phyloP scores from a whole-genome alignment of 2,797 vertebrate species.

The Gallinago nigripennis region DNA sequence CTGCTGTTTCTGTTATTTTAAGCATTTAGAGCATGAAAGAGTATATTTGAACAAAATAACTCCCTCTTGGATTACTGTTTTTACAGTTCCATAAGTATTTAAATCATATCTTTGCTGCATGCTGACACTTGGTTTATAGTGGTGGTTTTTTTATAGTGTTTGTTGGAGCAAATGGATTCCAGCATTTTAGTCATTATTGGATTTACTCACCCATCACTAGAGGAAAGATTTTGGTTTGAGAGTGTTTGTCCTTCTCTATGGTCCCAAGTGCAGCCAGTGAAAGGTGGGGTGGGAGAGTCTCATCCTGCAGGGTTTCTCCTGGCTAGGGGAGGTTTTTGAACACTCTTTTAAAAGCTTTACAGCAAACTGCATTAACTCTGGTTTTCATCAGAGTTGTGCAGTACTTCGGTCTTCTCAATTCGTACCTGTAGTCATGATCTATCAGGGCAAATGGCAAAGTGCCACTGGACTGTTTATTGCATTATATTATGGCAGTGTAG shows the following conservation, averaged over 20 bases:
- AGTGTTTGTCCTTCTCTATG: neutral
- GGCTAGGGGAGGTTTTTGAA: neutral
- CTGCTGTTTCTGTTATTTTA: neutral
- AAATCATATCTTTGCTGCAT: neutral
- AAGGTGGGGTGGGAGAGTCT: neutral
- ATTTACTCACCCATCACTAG: neutral
- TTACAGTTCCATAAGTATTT: neutral
- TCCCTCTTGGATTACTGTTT: neutral
- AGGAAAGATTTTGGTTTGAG: neutral
- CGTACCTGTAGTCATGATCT: neutral
- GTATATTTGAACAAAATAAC: neutral
- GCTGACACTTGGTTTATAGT: neutral
- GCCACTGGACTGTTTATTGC: neutral
- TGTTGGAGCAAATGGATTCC: neutral
- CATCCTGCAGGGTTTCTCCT: neutral
- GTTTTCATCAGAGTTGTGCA: neutral
- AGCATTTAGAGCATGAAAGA: neutral
- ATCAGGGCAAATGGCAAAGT: neutral
- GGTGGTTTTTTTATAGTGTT: neutral
- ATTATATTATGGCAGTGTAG: neutral
- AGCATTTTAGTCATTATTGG: neutral
- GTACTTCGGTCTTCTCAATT: neutral
- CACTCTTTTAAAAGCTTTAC: neutral
- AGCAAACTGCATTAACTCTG: neutral
- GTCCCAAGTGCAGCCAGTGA: neutral